Percentiles rank a stretch among this genome's conserved stretches.
These are phyloP conservation scores for Euclidia mi DNA, from an alignment of 2,888 invertebrate genomes.

Conservation along the genomic window DNA sequence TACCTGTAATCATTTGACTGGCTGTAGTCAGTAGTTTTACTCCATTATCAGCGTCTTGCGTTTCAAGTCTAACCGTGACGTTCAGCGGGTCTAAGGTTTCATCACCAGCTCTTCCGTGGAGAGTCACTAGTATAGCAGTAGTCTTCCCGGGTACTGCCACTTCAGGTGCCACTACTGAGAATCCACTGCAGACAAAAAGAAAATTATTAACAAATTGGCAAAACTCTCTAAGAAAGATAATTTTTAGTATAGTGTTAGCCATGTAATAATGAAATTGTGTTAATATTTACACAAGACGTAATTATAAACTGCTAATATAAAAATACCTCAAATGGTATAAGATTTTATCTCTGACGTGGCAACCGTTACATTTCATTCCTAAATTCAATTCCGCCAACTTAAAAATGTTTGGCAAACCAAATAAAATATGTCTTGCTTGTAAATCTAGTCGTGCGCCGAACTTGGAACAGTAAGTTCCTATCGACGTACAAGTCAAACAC, in stretches of 20 bases:
- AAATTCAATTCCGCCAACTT: constrained; percentile 44
- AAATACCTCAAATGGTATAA: no score
- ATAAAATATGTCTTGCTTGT: constrained; percentile 29
- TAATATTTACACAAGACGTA: no score
- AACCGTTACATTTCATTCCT: constrained; percentile 1
- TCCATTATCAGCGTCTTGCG: constrained; percentile 82
- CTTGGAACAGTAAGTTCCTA: constrained; percentile 38
- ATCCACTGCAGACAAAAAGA: constrained; percentile 85
- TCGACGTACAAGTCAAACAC: constrained; percentile 51
- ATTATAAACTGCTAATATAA: no score
- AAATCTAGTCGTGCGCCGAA: constrained; percentile 20
- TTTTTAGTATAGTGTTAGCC: no score
- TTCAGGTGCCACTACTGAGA: constrained; percentile 92
- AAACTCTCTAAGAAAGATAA: no score
- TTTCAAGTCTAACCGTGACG: constrained; percentile 90
- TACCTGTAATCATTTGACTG: constrained; percentile 87
- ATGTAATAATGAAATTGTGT: no score
- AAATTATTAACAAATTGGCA: no score
- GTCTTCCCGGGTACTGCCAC: constrained; percentile 92
- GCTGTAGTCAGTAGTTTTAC: constrained; percentile 83
- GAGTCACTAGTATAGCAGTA: constrained; percentile 91
- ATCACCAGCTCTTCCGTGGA: constrained; percentile 86
- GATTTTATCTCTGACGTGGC: background rate
- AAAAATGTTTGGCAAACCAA: constrained; percentile 43
- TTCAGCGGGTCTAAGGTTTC: constrained; percentile 86